These are phyloP conservation scores for Phalera bucephala DNA, from an alignment of 2,888 invertebrate genomes.

Conservation along the genomic window DNA sequence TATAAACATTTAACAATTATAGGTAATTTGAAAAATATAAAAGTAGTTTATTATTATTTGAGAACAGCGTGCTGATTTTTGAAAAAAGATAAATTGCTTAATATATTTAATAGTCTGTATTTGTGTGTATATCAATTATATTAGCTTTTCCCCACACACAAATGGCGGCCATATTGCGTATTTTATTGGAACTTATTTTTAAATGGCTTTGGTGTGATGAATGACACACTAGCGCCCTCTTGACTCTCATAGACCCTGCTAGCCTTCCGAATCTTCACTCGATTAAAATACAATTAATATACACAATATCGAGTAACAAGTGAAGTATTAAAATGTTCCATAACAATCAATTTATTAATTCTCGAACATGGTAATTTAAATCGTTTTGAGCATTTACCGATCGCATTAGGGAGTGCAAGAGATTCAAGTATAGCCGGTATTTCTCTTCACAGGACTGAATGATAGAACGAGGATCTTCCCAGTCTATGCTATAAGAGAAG, in stretches of 20 bases:
- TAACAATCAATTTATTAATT: conserved; percentile 42
- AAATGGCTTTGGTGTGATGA: no score
- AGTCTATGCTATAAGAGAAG: no score
- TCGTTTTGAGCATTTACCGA: conserved; percentile 27
- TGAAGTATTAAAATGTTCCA: conserved; percentile 39
- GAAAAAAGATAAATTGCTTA: conserved; percentile 17
- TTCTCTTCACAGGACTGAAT: no score
- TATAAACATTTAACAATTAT: conserved; percentile 35
- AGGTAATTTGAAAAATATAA: conserved; percentile 23
- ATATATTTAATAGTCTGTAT: conserved; percentile 4
- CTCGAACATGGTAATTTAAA: conserved; percentile 22
- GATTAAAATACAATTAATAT: conserved; percentile 25
- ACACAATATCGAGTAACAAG: conserved; percentile 42
- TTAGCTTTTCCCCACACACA: no score
- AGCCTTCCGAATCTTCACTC: no score
- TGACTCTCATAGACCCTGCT: conserved; percentile 1
- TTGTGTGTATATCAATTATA: conserved; percentile 2
- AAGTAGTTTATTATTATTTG: conserved; percentile 22
- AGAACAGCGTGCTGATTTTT: conserved; percentile 37
- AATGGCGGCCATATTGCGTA: not conserved
- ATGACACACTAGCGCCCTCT: not conserved
- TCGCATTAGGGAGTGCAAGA: no score
- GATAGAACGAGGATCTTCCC: no score
- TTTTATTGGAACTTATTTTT: not conserved
- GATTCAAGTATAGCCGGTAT: no score